Conservation (phyloP, 2,113 vertebrate species). For the Antigone vipio region DNA sequence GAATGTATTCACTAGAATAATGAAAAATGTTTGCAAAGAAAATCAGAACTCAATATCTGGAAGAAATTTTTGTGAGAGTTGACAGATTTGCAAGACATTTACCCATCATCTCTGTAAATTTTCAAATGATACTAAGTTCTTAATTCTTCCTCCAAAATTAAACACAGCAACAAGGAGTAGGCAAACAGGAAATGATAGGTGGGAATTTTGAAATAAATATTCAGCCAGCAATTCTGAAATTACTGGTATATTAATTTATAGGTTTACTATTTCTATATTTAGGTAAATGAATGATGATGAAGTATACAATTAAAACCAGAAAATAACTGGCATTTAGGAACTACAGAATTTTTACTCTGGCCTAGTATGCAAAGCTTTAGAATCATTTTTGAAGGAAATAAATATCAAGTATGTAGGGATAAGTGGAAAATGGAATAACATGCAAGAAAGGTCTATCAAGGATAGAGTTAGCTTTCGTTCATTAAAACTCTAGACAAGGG, state of each 20-base stretch:
- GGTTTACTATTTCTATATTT: background rate
- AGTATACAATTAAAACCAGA: background rate
- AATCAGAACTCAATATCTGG: background rate
- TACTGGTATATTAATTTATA: background rate
- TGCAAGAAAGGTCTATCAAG: background rate
- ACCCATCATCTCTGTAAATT: background rate
- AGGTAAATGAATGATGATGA: background rate
- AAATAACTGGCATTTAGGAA: background rate
- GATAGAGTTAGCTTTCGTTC: background rate
- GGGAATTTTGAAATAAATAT: background rate
- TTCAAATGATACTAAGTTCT: background rate
- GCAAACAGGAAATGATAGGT: background rate
- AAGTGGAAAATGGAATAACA: background rate
- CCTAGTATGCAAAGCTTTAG: background rate
- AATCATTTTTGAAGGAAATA: background rate
- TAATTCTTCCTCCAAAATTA: background rate
- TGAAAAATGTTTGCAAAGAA: background rate
- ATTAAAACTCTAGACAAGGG: background rate
- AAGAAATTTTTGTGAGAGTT: background rate
- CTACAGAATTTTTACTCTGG: background rate
- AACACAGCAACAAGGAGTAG: background rate
- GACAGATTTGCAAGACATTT: background rate
- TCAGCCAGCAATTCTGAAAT: background rate
- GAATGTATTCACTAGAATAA: background rate
- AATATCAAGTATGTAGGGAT: background rate